Base-by-base conservation (phyloP, 1,140 invertebrate genomes). In the Saxidomus purpurata region DNA sequence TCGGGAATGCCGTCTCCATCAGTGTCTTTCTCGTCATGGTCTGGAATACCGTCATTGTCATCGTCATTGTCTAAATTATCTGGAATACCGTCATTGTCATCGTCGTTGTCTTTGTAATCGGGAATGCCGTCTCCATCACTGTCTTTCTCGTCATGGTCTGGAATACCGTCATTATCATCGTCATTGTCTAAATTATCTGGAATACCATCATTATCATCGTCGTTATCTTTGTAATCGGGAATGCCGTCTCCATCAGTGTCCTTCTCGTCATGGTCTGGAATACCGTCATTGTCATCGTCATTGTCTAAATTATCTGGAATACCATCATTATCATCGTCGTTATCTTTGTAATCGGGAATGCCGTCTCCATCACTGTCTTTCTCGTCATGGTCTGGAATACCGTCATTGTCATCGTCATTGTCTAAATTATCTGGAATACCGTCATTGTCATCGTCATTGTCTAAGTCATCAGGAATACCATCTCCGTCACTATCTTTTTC, bases 281-380 rank as follows among this genome's bases (percentile, higher is more conserved):
- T 92, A 34, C 93, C 94, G 89, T 95, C 92, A 90, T 92, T 85
- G 79, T 94, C 93, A 79, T 92, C 89, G 89, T 94, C 93, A 31
- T 92, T 86, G 59, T 94, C 93, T 25, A 84, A 11, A 43, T 92
- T 25, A 87, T 95, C 93, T 31, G 87, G 87, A 25, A 89, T 91
- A 47, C 93, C 94, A 91, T 93, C 92, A 43, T 91, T 92, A 88
- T 94, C 92, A 34, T 80, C 85, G 36, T 93, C 92, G 71, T 93
- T 85, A 61, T 93, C 93, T 40, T 88, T 40, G 55, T 93, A 49
- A 81, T 94, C 93, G 22, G 90, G 92, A 28, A 94, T 94, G 49
- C 93, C 93, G 87, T 94, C 93, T 82, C 91, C 90, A 85, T 93
- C 93, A 63, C 85, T 81, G 74, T 94, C 93, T 52, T 91, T 81